phyloP scores from a whole-genome alignment of 2,888 invertebrate species.

The Nephrotoma guestfalica region DNA sequence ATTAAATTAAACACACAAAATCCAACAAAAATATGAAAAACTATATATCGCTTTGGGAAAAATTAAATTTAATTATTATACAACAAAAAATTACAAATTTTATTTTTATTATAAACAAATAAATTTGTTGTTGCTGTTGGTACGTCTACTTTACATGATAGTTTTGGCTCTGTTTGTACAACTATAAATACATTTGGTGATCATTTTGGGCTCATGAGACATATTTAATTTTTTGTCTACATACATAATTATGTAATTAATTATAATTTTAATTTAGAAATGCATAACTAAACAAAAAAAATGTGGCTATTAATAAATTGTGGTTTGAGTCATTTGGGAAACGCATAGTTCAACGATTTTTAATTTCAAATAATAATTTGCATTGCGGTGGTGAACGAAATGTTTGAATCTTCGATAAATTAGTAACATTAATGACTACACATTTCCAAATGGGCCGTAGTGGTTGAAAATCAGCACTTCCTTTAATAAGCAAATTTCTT shows the following conservation, averaged over 20 bases:
- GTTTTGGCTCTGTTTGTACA: background rate
- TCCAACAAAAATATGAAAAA: background rate
- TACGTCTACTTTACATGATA: background rate
- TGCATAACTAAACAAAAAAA: background rate
- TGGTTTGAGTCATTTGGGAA: background rate
- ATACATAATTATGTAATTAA: background rate
- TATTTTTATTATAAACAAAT: background rate
- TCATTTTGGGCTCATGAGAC: background rate
- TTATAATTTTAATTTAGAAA: background rate
- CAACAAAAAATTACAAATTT: background rate
- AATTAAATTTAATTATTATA: background rate
- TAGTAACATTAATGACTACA: too few species aligned
- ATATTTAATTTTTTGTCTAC: background rate
- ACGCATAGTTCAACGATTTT: too few species aligned
- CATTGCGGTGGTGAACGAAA: too few species aligned
- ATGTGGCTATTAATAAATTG: background rate
- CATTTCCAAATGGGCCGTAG: too few species aligned
- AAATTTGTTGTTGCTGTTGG: background rate
- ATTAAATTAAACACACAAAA: background rate
- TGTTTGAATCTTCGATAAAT: too few species aligned
- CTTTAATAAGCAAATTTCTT: too few species aligned
- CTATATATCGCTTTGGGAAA: background rate
- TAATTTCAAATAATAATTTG: too few species aligned
- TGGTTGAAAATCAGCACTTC: too few species aligned
- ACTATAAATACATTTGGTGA: background rate